Evolutionary conservation across 2,888 invertebrate genomes (phyloP), one percentile per base, ranked within the genome.

Genomic region (Pollenia griseotomentosa): DNA sequence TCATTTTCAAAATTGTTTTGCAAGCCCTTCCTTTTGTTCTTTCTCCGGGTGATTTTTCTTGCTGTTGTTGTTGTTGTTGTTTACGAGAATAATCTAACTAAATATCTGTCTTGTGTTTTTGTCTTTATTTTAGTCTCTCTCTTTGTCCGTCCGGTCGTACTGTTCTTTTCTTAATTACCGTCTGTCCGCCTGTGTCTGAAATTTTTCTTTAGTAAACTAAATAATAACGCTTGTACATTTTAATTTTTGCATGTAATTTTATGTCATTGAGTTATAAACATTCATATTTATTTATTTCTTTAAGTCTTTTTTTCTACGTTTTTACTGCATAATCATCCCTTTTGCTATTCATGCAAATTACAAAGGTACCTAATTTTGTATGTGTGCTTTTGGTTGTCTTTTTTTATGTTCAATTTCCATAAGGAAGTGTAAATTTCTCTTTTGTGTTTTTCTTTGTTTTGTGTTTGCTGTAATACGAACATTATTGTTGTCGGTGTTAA

Each of bases 231-330:
- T 83, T 83, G 23, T 68, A 74, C 44, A 48, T 86, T 71, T 68
- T 83, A 70, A 51, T 83, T 83, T 84, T 74, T 87, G 81, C 84
- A 70, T 84, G 75, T 84, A 78, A 81, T 84, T 84, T 73, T 78
- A 70, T 82, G 84, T 87, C 84, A 87, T 84, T 87, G 68, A 84
- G 73, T 87, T 81, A 83, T 73, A 83, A 77, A 77, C 75, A 80
- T 63, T 75, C 48, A 48, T 66, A 68, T 61, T 75, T 66, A 68
- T 61, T 75, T 71, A 23, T 79, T 48, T 63, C 23, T 44, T 42
- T 82, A 51, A 46, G 16, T 55, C 2, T 78, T 44, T 63, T 73
- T 11, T 59, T 63, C 55, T 11, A 14, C 57, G 10, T 14, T 78
- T 83, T 80, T 80, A 63, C 83, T 77, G 86, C 80, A 83, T 83